phyloP scores from a whole-genome alignment of 2,888 invertebrate genomes.

The Lysandra coridon region DNA sequence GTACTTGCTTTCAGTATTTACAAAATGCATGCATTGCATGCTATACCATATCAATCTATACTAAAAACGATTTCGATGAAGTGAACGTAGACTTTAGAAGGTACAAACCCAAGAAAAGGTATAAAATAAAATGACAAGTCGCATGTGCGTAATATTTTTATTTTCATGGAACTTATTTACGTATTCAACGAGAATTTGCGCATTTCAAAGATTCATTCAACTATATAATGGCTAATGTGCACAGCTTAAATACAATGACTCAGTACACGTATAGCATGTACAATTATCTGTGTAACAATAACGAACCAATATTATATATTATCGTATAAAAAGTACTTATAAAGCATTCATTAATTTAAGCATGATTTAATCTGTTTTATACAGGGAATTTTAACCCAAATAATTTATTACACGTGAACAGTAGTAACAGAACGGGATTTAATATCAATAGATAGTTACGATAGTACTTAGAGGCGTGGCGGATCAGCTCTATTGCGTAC shows the following conservation, averaged over 20 bases:
- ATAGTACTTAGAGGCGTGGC: not conserved
- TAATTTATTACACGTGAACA: not conserved
- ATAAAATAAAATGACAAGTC: slow-evolving; percentile 62
- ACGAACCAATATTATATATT: slow-evolving; percentile 62
- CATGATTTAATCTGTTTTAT: slow-evolving; percentile 37
- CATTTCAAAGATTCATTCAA: slow-evolving; percentile 66
- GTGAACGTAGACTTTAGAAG: too few species aligned
- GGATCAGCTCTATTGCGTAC: not conserved
- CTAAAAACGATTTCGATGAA: too few species aligned
- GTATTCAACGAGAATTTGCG: slow-evolving; percentile 62
- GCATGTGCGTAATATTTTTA: slow-evolving; percentile 79
- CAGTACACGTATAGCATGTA: slow-evolving; percentile 58
- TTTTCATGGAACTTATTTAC: slow-evolving; percentile 72
- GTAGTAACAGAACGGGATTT: not conserved
- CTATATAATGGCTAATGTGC: slow-evolving; percentile 73
- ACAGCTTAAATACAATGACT: slow-evolving; percentile 61
- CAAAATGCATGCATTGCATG: too few species aligned
- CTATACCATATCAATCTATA: too few species aligned
- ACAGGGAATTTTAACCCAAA: slow-evolving; percentile 12
- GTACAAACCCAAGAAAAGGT: not conserved
- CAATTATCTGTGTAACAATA: slow-evolving; percentile 56
- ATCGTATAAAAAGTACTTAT: slow-evolving; percentile 66
- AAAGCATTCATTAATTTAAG: slow-evolving; percentile 56
- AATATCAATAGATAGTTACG: slow-evolving; percentile 3
- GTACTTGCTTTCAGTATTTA: too few species aligned